Percentiles rank a stretch among this genome's conserved stretches.
phyloP scores from a whole-genome alignment of 2,113 vertebrate species.

The Clarias batrachus region DNA sequence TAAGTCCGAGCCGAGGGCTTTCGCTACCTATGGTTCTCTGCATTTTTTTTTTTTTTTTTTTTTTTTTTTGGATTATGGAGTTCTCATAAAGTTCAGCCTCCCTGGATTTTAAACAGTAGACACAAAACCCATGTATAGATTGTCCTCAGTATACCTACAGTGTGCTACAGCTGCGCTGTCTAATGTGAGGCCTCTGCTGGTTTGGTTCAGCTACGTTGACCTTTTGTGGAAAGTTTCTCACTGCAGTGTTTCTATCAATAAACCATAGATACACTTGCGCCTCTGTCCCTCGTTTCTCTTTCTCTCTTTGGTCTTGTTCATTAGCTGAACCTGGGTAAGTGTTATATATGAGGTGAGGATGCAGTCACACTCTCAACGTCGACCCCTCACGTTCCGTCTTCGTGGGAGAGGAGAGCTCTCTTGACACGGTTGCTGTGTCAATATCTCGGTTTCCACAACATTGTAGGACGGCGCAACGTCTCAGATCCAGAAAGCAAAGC shows the following conservation, averaged over 20 bases:
- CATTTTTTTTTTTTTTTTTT: neutral
- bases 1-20: neutral
- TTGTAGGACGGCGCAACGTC: neutral
- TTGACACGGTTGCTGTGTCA: neutral
- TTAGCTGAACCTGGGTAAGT: neutral
- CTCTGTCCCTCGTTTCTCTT: neutral
- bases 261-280: neutral
- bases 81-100: neutral
- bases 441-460: conserved; percentile 6
- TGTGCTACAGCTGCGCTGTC: neutral
- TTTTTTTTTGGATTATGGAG: neutral
- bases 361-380: neutral
- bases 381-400: neutral
- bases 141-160: neutral
- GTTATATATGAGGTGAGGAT: neutral
- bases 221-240: neutral
- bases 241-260: neutral
- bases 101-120: neutral
- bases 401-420: neutral
- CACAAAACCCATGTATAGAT: neutral
- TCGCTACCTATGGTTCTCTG: neutral
- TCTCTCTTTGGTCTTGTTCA: neutral
- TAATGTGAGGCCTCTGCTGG: neutral
- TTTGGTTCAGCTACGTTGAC: neutral
- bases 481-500: neutral